Evolutionary conservation across 1,140 invertebrate species (phyloP).

Genomic region (Drosophila dunni): DNA sequence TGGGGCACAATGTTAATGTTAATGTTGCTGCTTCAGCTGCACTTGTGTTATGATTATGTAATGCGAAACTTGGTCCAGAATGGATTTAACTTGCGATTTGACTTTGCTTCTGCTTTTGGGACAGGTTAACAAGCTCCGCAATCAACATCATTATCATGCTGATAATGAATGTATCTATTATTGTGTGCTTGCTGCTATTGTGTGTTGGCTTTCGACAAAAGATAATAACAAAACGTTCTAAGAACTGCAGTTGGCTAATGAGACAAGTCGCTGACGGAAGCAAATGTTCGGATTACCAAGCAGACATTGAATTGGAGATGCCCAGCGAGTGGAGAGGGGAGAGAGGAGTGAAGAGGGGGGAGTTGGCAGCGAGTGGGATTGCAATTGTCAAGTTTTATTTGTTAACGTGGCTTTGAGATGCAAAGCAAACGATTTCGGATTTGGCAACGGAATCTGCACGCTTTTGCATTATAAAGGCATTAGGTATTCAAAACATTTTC

Average conservation of each 20-base stretch:
- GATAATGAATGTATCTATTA: slow-evolving; percentile 50
- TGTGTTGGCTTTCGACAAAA: slow-evolving; percentile 40
- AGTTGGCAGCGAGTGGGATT: neutral
- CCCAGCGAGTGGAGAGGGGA: neutral
- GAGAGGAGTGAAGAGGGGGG: neutral
- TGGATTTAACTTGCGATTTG: slow-evolving; percentile 14
- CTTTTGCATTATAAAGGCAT: slow-evolving; percentile 74
- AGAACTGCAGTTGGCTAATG: slow-evolving; percentile 68
- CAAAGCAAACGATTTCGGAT: too few relatives aligned
- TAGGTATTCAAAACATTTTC: slow-evolving; percentile 74
- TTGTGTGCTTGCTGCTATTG: slow-evolving; percentile 40
- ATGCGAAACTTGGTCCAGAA: slow-evolving; percentile 50
- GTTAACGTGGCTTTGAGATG: neutral
- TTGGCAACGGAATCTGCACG: slow-evolving; percentile 50
- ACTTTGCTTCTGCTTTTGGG: neutral
- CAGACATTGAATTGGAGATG: slow-evolving; percentile 7
- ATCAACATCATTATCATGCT: slow-evolving; percentile 19
- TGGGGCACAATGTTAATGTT: slow-evolving; percentile 43
- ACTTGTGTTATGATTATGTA: slow-evolving; percentile 73
- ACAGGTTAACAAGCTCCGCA: slow-evolving; percentile 1
- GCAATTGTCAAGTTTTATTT: slow-evolving; percentile 2
- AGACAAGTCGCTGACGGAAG: slow-evolving; percentile 71
- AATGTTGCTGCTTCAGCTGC: slow-evolving; percentile 14
- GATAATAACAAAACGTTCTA: slow-evolving; percentile 59
- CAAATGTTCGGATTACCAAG: slow-evolving; percentile 10